Percentiles rank a stretch among this genome's conserved stretches.
Evolutionary conservation across 2,113 vertebrate genomes (phyloP).

Genomic region (Saguinus midas): DNA sequence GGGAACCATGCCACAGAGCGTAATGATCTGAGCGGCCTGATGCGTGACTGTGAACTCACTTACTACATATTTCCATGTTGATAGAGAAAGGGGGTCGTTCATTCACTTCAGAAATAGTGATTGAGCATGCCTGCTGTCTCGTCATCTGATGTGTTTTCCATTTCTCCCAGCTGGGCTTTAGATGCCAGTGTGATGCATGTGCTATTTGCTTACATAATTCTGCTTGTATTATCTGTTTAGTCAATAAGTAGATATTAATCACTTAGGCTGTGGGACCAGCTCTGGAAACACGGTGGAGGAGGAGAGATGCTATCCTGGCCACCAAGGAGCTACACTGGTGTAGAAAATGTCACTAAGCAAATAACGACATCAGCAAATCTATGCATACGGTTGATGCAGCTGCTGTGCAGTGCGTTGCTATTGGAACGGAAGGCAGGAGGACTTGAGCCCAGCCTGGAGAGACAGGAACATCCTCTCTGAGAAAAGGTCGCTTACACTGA

Average conservation of each 20-base stretch:
- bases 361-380: accelerated
- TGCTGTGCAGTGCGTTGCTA: accelerated
- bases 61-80: too few relatives aligned
- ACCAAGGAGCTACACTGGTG: accelerated
- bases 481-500: neutral
- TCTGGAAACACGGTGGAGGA: too few relatives aligned
- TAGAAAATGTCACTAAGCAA: accelerated
- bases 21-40: too few relatives aligned
- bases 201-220: neutral
- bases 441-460: neutral
- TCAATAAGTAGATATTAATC: neutral
- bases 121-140: too few relatives aligned
- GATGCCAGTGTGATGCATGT: accelerated
- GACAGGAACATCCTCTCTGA: accelerated
- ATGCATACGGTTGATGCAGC: accelerated
- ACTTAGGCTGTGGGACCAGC: neutral
- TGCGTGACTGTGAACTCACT: too few relatives aligned
- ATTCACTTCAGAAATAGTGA: too few relatives aligned
- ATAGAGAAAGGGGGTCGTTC: too few relatives aligned
- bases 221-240: neutral
- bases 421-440: accelerated
- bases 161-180: neutral
- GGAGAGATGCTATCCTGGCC: too few relatives aligned
- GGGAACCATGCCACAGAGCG: too few relatives aligned
- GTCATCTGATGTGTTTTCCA: too few relatives aligned